Conservation (phyloP, 2,113 vertebrate species). For the Gymnarchus niloticus region DNA sequence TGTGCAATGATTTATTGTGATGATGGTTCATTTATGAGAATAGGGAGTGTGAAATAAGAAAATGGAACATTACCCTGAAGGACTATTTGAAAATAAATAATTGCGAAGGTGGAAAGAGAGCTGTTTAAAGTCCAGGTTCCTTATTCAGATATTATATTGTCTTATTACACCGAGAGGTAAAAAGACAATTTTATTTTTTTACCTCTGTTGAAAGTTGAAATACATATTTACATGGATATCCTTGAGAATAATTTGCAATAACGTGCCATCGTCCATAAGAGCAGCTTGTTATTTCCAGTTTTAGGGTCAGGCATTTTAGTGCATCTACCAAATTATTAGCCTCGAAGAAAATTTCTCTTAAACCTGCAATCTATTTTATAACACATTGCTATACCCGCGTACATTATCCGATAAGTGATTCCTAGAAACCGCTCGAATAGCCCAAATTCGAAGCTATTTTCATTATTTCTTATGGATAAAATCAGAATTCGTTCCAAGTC, state of each 20-base stretch:
- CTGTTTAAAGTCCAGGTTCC: conserved; percentile 72
- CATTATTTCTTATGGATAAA: too few relatives aligned
- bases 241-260: background rate
- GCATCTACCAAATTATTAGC: background rate
- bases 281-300: background rate
- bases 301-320: too few relatives aligned
- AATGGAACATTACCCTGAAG: conserved; percentile 96
- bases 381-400: too few relatives aligned
- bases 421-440: too few relatives aligned
- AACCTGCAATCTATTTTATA: too few relatives aligned
- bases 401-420: too few relatives aligned
- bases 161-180: conserved; percentile 58
- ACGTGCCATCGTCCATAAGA: background rate
- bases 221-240: background rate
- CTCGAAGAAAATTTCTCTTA: too few relatives aligned
- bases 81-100: conserved; percentile 99
- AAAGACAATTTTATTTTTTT: conserved; percentile 36
- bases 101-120: conserved; percentile 90
- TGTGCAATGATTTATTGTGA: conserved; percentile 98
- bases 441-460: too few relatives aligned
- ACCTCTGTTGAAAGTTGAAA: conserved; percentile 19
- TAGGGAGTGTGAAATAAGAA: conserved; percentile 92
- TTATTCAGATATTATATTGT: conserved; percentile 73
- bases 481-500: too few relatives aligned
- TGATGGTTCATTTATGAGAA: conserved; percentile 98